Percentiles rank a stretch among this genome's conserved stretches.
Evolutionary conservation across 2,797 vertebrate species (phyloP).

Genomic region (Tokudaia tokunoshimensis): DNA sequence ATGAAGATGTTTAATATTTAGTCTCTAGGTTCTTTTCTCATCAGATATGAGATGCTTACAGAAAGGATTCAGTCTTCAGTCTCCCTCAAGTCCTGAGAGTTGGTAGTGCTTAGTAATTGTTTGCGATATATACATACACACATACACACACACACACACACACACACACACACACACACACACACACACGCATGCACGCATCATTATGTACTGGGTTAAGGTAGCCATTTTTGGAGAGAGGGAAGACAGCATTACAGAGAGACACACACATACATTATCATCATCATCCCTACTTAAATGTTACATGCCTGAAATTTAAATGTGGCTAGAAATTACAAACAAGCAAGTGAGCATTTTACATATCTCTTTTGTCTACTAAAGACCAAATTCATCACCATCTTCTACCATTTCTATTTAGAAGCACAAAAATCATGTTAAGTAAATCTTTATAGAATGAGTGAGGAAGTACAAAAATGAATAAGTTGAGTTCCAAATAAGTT

Average conservation of each 20-base stretch:
- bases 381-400: neutral
- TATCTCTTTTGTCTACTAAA: neutral
- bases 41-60: neutral
- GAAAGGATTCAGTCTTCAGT: neutral
- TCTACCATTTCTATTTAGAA: neutral
- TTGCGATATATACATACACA: neutral
- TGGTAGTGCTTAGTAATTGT: neutral
- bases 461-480: neutral
- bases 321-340: conserved; percentile 17
- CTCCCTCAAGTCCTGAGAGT: neutral
- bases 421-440: neutral
- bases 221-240: neutral
- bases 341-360: conserved; percentile 15
- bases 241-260: neutral
- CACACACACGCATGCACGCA: too few relatives aligned
- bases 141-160: too few relatives aligned
- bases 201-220: neutral
- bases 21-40: neutral
- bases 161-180: too few relatives aligned
- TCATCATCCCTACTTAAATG: neutral
- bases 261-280: neutral
- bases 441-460: conserved; percentile 50
- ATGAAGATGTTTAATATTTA: conserved; percentile 6
- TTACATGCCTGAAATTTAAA: conserved; percentile 18
- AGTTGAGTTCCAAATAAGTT: conserved; percentile 14